Base-by-base conservation (phyloP, 2,113 vertebrate genomes). In the Oreochromis tanganicae region DNA sequence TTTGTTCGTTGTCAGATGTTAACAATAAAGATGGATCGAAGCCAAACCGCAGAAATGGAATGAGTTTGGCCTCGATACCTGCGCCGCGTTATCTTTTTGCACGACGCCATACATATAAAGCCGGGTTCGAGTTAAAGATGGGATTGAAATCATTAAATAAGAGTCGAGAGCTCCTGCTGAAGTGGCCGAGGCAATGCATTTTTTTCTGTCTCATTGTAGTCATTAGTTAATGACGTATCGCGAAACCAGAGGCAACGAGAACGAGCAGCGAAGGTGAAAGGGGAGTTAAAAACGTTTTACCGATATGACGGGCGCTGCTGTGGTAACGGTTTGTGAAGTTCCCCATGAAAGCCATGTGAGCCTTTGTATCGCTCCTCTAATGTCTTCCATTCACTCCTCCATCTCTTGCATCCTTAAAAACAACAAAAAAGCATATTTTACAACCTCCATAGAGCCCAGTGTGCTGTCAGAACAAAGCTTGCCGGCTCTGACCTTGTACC, bases 311-410 rank as follows among this genome's bases (percentile, higher is more conserved):
- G 2, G 3, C 27, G 50, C 75, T 56, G 73, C 34, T 81, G 34
- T 55, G 9, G n/a, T 34, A 85, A 61, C 24, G 14, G 19, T 81
- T 84, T 86, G 71, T 32, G 41, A 21, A 34, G 50, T 88, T 89
- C 91, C 93, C 90, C 84, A 90, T 93, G 91, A 94, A 95, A 92
- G 90, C 85, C 85, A 82, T 82, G 86, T 6, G 84, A 91, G 81
- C 88, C 85, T 93, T 91, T 87, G 48, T 91, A 83, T 81, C 14
- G n/a, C 82, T 85, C 73, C 63, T 87, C 48, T 89, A 88, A 89
- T 85, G 81, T 85, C 61, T 83, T 80, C 68, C 61, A 82, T 88
- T 85, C 17, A 56, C 86, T 84, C 75, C 46, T 87, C 55, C 89
- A 84, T 92, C 66, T 85, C 34, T 83, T 85, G 54, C 63, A 55